phyloP scores from a whole-genome alignment of 1,140 invertebrate species.

The Drosophila watanabei region DNA sequence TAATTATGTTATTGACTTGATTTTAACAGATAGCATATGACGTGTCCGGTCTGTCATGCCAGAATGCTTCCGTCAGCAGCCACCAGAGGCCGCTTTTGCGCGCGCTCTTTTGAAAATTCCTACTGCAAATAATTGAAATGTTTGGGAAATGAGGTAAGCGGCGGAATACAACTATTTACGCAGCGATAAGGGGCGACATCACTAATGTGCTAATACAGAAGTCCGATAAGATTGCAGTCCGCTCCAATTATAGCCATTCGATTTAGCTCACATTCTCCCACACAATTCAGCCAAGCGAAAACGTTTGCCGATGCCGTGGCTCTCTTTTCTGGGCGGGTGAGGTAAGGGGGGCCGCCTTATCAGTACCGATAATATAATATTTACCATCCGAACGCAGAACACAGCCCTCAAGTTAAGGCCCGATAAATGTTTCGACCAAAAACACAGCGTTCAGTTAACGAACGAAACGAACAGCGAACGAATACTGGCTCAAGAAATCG shows the following conservation, averaged over 20 bases:
- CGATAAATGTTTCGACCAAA: conserved; percentile 64
- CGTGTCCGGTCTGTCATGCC: neutral
- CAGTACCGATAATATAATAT: conserved; percentile 69
- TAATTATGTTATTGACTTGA: too few species aligned
- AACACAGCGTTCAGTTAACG: conserved; percentile 57
- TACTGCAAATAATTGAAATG: conserved; percentile 21
- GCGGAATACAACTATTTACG: conserved; percentile 27
- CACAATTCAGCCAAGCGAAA: conserved; percentile 7
- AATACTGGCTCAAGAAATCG: conserved; percentile 43
- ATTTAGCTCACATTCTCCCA: conserved; percentile 27
- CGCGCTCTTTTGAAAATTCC: neutral
- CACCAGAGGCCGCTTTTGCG: conserved; percentile 13
- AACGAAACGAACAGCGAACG: conserved; percentile 79
- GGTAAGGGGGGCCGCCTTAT: conserved; percentile 42
- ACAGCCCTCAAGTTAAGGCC: conserved; percentile 19
- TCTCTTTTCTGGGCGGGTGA: neutral
- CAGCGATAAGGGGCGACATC: conserved; percentile 50
- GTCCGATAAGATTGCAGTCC: conserved; percentile 53
- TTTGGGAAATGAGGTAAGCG: conserved; percentile 38
- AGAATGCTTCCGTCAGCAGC: neutral
- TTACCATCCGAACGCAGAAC: conserved; percentile 42
- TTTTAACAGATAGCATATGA: neutral
- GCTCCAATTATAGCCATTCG: conserved; percentile 30
- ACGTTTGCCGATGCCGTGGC: conserved; percentile 11
- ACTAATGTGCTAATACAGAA: conserved; percentile 60